These are phyloP conservation scores for Corydoras maculifer DNA, from an alignment of 2,113 vertebrate species.

Conservation along the genomic window DNA sequence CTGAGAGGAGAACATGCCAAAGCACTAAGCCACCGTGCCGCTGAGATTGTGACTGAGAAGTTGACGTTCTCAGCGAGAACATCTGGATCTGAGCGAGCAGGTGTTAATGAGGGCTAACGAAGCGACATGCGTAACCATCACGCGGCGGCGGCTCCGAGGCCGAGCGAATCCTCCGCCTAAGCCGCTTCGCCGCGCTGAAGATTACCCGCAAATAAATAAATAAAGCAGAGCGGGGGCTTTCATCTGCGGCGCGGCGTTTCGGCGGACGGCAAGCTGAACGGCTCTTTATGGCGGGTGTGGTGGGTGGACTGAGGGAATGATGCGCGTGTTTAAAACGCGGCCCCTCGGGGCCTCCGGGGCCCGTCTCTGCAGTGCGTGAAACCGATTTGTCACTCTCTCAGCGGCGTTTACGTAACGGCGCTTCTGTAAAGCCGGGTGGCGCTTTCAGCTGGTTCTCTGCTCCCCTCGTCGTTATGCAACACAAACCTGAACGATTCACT, in stretches of 20 bases:
- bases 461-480: too few relatives aligned
- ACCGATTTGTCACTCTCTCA: not conserved
- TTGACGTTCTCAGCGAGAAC: too few relatives aligned
- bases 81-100: too few relatives aligned
- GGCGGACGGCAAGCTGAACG: not conserved
- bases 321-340: not conserved
- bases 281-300: conserved; percentile 9
- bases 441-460: too few relatives aligned
- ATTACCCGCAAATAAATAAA: conserved; percentile 29
- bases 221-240: conserved; percentile 14
- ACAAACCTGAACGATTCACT: too few relatives aligned
- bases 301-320: conserved; percentile 27
- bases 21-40: too few relatives aligned
- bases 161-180: conserved; percentile 15
- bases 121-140: too few relatives aligned
- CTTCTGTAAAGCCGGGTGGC: conserved; percentile 2
- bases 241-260: conserved; percentile 7
- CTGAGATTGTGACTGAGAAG: too few relatives aligned
- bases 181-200: conserved; percentile 32
- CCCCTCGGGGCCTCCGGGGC: not conserved
- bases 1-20: too few relatives aligned
- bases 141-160: not conserved
- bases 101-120: too few relatives aligned
- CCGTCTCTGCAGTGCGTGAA: not conserved
- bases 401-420: not conserved